A percentile compares a stretch with the other conserved stretches of the same genome.
These are phyloP conservation scores for Microctonus hyperodae DNA, from an alignment of 2,888 invertebrate species.

Conservation along the genomic window DNA sequence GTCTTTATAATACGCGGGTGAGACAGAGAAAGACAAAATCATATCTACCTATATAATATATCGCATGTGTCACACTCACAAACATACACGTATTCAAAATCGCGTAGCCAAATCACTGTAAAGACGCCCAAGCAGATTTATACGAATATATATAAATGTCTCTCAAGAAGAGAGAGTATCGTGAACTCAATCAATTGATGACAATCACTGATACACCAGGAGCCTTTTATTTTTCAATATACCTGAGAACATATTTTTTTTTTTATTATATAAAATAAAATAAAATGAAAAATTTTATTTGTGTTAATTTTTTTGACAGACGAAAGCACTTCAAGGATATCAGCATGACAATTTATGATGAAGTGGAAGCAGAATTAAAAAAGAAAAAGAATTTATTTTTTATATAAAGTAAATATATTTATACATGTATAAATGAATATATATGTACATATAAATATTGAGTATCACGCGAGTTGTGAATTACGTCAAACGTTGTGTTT, in stretches of 20 bases:
- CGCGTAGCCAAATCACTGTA: conserved; percentile 28
- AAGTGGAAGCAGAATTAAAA: conserved; percentile 1
- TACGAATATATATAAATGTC: neutral
- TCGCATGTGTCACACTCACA: neutral
- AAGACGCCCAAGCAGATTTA: neutral
- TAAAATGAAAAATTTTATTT: neutral
- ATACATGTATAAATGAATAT: neutral
- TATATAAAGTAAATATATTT: neutral
- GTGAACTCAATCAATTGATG: neutral
- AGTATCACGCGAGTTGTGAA: conserved; percentile 13
- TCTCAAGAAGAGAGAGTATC: neutral
- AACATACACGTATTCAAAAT: no score
- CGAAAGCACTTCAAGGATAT: conserved; percentile 26
- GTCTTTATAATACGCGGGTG: neutral
- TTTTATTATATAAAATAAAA: neutral
- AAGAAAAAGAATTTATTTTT: neutral
- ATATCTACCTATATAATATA: neutral
- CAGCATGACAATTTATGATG: conserved; percentile 12
- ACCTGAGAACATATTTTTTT: no score
- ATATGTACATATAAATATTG: neutral
- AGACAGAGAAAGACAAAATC: neutral
- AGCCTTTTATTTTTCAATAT: neutral
- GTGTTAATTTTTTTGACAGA: neutral
- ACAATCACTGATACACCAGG: neutral
- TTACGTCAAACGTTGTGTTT: conserved; percentile 60